Percentiles rank a stretch among this genome's conserved stretches.
These are phyloP conservation scores for Drosophila lowei DNA, from an alignment of 1,140 invertebrate species.

Conservation along the genomic window DNA sequence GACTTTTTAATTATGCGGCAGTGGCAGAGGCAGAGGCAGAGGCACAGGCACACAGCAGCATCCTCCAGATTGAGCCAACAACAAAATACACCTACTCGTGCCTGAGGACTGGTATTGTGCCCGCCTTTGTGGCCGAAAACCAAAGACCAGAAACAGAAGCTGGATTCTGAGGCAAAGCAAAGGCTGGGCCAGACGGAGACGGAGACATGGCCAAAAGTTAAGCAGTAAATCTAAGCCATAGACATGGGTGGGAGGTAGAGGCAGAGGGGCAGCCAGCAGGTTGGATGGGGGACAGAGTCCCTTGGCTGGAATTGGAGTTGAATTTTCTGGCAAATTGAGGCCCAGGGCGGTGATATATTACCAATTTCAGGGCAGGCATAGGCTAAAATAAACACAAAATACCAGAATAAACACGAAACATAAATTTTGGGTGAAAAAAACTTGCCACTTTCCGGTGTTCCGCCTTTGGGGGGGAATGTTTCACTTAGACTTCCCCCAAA, in stretches of 20 bases:
- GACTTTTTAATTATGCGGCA: constrained; percentile 82
- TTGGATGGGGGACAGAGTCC: neutral
- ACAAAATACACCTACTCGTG: constrained; percentile 74
- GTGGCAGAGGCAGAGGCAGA: constrained; percentile 16
- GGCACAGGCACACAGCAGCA: too few relatives aligned
- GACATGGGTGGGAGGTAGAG: constrained; percentile 9
- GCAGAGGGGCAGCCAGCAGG: constrained; percentile 12
- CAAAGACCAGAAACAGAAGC: neutral
- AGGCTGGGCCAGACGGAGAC: neutral
- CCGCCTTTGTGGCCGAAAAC: constrained; percentile 35
- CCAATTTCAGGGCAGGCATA: constrained; percentile 5
- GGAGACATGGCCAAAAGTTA: constrained; percentile 50
- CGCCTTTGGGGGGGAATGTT: neutral
- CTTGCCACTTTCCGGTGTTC: neutral
- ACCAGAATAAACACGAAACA: constrained; percentile 5
- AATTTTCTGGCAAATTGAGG: constrained; percentile 33
- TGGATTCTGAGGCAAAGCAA: constrained; percentile 1
- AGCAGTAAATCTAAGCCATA: constrained; percentile 70
- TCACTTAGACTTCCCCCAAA: neutral
- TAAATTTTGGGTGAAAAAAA: too few relatives aligned
- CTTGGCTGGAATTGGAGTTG: neutral
- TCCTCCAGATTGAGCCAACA: neutral
- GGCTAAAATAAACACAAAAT: neutral
- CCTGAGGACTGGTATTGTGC: constrained; percentile 46
- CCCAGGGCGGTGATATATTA: constrained; percentile 34